phyloP scores from a whole-genome alignment of 2,888 invertebrate genomes.

The Drosophila melanosoma region DNA sequence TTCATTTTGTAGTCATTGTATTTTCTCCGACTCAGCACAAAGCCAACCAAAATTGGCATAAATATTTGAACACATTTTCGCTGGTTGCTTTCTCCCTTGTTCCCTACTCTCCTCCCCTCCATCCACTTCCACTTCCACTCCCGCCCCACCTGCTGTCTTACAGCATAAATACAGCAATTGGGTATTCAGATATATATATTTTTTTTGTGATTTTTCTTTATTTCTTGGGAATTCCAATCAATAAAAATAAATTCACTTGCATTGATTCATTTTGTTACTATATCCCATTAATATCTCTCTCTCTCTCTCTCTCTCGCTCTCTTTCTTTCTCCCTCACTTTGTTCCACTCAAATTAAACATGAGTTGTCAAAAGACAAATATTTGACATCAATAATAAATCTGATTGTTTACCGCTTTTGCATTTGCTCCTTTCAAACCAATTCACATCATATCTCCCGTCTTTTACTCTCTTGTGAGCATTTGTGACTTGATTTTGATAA shows the following conservation, averaged over 20 bases:
- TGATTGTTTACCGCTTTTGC: neutral
- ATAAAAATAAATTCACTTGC: constrained; percentile 46
- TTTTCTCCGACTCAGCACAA: constrained; percentile 67
- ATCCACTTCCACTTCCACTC: neutral
- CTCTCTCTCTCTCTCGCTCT: neutral
- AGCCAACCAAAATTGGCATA: constrained; percentile 66
- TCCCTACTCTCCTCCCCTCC: neutral
- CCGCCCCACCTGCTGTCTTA: neutral
- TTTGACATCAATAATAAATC: neutral
- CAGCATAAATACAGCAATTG: constrained; percentile 31
- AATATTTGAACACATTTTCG: constrained; percentile 64
- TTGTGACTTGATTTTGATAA: neutral
- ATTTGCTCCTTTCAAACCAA: neutral
- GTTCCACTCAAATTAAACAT: neutral
- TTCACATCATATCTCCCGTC: neutral
- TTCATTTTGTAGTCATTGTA: constrained; percentile 76
- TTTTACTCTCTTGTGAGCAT: neutral
- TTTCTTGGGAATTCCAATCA: constrained; percentile 34
- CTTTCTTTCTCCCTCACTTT: neutral
- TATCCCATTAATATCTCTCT: constrained; percentile 43
- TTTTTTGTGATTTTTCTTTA: constrained; percentile 15
- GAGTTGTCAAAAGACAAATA: neutral
- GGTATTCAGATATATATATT: constrained; percentile 11
- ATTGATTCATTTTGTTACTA: constrained; percentile 48
- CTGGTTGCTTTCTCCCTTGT: constrained; percentile 15